phyloP scores from a whole-genome alignment of 2,797 vertebrate genomes.

The Xenentodon cancila region DNA sequence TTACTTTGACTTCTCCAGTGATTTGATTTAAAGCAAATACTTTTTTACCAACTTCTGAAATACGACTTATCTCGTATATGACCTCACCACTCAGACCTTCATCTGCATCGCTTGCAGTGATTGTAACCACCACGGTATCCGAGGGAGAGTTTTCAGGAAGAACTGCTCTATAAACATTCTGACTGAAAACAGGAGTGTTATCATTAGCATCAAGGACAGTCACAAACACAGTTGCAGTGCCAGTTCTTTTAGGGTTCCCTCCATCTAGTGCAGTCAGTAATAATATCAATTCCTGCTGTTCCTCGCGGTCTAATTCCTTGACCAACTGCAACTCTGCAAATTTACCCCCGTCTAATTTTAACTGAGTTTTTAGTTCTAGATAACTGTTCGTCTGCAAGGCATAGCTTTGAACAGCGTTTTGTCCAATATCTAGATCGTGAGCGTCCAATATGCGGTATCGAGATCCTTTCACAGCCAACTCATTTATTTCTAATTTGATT shows the following conservation, averaged over 20 bases:
- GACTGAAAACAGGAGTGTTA: constrained; percentile 53
- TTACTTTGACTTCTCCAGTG: no score
- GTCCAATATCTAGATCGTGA: constrained; percentile 3
- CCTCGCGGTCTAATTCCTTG: constrained; percentile 67
- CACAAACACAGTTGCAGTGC: constrained; percentile 49
- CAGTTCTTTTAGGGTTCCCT: constrained; percentile 59
- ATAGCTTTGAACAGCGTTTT: constrained; percentile 46
- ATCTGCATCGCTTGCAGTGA: constrained; percentile 61
- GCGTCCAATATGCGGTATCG: no score
- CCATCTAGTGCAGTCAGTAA: constrained; percentile 64
- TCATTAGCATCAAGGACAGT: constrained; percentile 70
- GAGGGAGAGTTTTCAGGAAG: constrained; percentile 55
- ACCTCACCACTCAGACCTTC: constrained; percentile 68
- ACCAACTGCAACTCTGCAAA: constrained; percentile 57
- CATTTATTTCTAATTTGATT: no score
- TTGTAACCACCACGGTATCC: constrained; percentile 37
- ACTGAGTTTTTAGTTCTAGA: constrained; percentile 29
- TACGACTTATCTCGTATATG: constrained; percentile 51
- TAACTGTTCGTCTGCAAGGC: constrained; percentile 24
- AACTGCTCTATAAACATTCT: constrained; percentile 50
- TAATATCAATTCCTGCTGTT: constrained; percentile 47
- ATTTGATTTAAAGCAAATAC: no score
- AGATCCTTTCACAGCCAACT: no score
- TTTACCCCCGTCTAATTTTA: constrained; percentile 21
- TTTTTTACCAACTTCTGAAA: constrained; percentile 80